These are phyloP conservation scores for Paracentrotus lividus DNA, from an alignment of 53 echinoderm and acorn worm genomes.

Conservation along the genomic window DNA sequence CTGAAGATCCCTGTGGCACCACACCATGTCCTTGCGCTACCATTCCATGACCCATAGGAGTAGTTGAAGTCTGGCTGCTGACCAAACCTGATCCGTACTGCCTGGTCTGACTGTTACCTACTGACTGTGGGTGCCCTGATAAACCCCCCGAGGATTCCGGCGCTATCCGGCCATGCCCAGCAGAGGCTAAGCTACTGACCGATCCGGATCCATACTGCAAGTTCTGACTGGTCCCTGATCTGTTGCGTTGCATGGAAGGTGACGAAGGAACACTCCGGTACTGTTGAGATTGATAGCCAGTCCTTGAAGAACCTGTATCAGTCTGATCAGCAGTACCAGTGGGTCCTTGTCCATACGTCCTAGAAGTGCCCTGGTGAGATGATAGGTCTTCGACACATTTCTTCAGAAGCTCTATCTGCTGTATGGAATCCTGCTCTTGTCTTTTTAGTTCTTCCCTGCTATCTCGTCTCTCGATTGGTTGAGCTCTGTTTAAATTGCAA, in stretches of 20 bases:
- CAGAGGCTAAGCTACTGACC: not conserved
- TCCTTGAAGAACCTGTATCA: not conserved
- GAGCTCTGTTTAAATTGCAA: not conserved
- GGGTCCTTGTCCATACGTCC: constrained; percentile 8
- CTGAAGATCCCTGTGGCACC: not conserved
- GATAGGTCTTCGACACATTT: constrained; percentile 44
- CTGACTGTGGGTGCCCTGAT: no score
- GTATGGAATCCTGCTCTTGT: constrained; percentile 41
- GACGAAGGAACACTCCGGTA: constrained; percentile 62
- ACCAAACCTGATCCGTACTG: constrained; percentile 19
- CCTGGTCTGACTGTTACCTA: not conserved
- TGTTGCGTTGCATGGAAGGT: constrained; percentile 38
- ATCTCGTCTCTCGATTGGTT: constrained; percentile 6
- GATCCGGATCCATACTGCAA: constrained; percentile 12
- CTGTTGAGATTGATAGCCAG: constrained; percentile 50
- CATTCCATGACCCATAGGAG: not conserved
- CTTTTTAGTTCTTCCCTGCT: not conserved
- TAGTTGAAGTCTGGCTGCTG: not conserved
- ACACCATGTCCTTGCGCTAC: constrained; percentile 18
- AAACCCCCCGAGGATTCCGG: no score
- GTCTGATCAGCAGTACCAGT: not conserved
- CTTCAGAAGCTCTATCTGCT: constrained; percentile 60
- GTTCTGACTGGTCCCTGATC: not conserved
- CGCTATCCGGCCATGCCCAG: not conserved
- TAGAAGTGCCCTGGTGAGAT: not conserved